Conservation (phyloP, 2,888 invertebrate genomes). For the Bugulina stolonifera region DNA sequence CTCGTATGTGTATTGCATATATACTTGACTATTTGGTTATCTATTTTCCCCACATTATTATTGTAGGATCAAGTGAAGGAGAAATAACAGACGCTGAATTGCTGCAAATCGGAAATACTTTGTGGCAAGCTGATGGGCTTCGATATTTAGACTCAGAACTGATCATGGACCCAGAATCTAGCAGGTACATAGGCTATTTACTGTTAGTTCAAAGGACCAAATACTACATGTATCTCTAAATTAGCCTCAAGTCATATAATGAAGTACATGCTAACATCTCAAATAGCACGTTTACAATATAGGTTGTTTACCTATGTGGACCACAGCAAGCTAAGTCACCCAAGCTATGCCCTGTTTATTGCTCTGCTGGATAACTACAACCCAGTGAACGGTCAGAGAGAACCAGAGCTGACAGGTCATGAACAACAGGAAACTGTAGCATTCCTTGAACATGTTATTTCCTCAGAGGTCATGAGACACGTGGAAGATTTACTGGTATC, state of each 20-base stretch:
- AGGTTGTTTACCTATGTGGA: conserved; percentile 39
- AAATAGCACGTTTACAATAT: no score
- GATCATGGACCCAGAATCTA: neutral
- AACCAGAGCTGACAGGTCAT: conserved; percentile 68
- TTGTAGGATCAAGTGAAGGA: no score
- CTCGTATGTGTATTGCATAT: no score
- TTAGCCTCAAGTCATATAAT: no score
- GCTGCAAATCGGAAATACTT: neutral
- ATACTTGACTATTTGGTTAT: no score
- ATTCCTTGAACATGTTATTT: conserved; percentile 71
- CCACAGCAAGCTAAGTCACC: conserved; percentile 32
- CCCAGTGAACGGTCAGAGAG: conserved; percentile 62
- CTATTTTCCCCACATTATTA: no score
- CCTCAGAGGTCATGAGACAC: conserved; percentile 69
- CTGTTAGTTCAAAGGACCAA: no score
- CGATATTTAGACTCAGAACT: neutral
- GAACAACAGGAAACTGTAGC: conserved; percentile 67
- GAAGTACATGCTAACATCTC: neutral
- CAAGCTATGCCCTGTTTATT: conserved; percentile 68
- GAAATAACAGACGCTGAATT: conserved; percentile 13
- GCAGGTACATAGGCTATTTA: no score
- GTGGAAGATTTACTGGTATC: conserved; percentile 63
- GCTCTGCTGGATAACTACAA: conserved; percentile 80
- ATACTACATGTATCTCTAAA: no score
- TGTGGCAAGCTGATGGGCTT: neutral